Evolutionary conservation across 2,797 vertebrate species (phyloP).

Genomic region (Tiaroga cobitis): DNA sequence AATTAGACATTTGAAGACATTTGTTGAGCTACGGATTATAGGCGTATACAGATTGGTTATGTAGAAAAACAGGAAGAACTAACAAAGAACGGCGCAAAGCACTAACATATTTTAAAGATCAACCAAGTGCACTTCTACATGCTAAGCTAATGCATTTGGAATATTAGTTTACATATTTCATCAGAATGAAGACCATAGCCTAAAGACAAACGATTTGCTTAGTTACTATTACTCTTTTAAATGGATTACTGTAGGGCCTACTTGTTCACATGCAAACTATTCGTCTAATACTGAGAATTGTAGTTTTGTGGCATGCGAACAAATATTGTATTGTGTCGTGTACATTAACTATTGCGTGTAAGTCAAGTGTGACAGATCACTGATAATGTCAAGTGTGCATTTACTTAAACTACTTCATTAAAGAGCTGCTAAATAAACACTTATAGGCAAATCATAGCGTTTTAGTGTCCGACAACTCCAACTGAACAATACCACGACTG

Average conservation of each 20-base stretch:
- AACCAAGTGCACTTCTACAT: neutral
- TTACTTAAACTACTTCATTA: neutral
- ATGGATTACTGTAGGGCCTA: neutral
- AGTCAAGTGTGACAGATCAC: neutral
- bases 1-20: neutral
- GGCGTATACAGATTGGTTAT: neutral
- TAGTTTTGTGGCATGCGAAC: neutral
- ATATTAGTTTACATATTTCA: neutral
- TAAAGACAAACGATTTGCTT: neutral
- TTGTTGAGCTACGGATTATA: neutral
- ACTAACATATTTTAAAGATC: neutral
- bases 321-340: neutral
- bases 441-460: neutral
- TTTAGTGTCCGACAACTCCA: neutral
- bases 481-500: neutral
- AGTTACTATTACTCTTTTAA: neutral
- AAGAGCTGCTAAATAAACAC: constrained; percentile 9
- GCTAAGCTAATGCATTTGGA: neutral
- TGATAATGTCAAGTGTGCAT: neutral
- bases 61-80: neutral
- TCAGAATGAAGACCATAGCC: neutral
- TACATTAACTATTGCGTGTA: neutral
- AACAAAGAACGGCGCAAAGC: no score
- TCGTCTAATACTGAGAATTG: neutral
- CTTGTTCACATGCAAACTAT: neutral